Conservation (phyloP, 2,888 invertebrate genomes). For the Amblyjoppa fuscipennis region DNA sequence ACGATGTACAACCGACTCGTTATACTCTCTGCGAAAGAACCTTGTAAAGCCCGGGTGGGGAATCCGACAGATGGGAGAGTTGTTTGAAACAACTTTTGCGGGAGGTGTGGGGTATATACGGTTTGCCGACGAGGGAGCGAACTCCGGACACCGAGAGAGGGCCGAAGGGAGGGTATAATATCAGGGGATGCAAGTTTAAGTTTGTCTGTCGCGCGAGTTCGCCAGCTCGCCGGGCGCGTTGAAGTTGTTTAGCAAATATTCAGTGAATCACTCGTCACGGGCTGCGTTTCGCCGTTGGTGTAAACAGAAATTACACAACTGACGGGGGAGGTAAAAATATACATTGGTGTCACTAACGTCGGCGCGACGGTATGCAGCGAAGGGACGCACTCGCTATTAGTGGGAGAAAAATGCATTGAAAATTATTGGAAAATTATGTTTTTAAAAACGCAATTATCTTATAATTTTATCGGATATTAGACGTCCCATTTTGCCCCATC, state of each 20-base stretch:
- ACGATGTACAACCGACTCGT: neutral
- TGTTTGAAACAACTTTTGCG: conserved; percentile 6
- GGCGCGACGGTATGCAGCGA: neutral
- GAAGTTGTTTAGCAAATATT: conserved; percentile 48
- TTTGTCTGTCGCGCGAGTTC: neutral
- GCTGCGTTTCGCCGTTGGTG: neutral
- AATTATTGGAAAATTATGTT: too few species aligned
- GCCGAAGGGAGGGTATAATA: neutral
- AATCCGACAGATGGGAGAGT: neutral
- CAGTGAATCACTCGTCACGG: conserved; percentile 15
- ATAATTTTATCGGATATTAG: too few species aligned
- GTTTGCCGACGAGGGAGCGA: neutral
- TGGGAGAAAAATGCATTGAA: too few species aligned
- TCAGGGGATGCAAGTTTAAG: neutral
- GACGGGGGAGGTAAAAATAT: neutral
- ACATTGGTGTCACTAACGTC: neutral
- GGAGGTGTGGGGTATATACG: neutral
- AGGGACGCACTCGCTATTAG: too few species aligned
- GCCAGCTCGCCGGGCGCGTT: neutral
- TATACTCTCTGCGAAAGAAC: neutral
- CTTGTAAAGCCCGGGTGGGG: neutral
- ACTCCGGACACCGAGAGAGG: neutral
- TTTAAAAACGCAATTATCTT: too few species aligned
- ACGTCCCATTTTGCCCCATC: too few species aligned
- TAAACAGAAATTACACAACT: neutral